Evolutionary conservation across 2,888 invertebrate species (phyloP).

Genomic region (Gandaritis pyraliata): DNA sequence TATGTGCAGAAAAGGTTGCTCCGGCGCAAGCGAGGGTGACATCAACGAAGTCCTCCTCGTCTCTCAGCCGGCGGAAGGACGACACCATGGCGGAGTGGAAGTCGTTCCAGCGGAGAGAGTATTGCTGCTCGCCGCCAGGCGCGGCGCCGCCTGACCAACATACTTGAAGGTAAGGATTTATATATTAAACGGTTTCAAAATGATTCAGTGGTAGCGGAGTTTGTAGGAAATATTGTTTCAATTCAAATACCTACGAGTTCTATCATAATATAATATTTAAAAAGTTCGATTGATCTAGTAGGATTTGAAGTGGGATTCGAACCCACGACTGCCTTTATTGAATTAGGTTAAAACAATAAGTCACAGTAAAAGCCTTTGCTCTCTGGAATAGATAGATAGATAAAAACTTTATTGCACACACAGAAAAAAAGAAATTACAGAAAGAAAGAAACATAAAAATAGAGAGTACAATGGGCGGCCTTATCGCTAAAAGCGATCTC

Average conservation of each 20-base stretch:
- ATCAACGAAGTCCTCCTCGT: constrained; percentile 96
- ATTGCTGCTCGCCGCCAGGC: constrained; percentile 90
- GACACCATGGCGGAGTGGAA: constrained; percentile 96
- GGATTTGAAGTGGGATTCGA: background rate
- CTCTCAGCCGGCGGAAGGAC: constrained; percentile 94
- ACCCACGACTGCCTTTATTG: background rate
- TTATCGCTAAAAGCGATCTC: no score
- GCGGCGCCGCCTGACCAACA: constrained; percentile 70
- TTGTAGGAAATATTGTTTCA: background rate
- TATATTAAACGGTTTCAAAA: constrained; percentile 19
- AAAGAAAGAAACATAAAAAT: no score
- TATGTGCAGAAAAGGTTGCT: constrained; percentile 95
- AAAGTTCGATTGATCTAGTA: background rate
- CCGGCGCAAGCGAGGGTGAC: constrained; percentile 96
- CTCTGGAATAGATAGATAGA: no score
- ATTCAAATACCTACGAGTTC: background rate
- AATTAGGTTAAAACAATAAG: background rate
- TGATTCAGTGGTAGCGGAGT: constrained; percentile 9
- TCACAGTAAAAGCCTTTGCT: background rate
- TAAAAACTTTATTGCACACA: no score
- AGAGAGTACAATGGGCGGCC: no score
- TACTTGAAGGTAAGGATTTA: constrained; percentile 40
- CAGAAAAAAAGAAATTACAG: no score
- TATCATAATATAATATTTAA: background rate
- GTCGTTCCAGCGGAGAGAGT: constrained; percentile 97